Evolutionary conservation across 2,113 vertebrate genomes (phyloP).

Genomic region (Oncorhynchus masou): DNA sequence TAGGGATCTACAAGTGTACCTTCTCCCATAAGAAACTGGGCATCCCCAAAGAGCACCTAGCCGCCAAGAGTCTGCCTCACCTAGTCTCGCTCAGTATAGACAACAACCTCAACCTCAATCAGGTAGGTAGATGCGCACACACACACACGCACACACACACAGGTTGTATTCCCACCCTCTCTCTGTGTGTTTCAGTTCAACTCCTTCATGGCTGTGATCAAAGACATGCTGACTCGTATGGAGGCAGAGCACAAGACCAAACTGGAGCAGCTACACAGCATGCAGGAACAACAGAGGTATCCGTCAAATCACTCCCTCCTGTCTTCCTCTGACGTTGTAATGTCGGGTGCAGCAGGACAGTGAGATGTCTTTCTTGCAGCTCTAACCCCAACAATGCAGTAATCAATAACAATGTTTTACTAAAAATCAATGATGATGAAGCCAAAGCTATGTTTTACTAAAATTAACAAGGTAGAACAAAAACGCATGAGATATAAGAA

Average conservation of each 20-base stretch:
- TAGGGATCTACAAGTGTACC: conserved; percentile 98
- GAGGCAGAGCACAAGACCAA: conserved; percentile 97
- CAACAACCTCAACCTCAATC: conserved; percentile 96
- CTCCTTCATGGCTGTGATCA: conserved; percentile 96
- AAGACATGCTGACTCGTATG: conserved; percentile 92
- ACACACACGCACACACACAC: not conserved
- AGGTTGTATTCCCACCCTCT: not conserved
- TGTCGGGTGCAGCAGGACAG: too few species aligned
- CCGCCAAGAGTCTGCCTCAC: conserved; percentile 90
- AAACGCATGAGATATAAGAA: too few species aligned
- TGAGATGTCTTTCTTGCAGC: too few species aligned
- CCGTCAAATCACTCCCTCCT: conserved; percentile 9
- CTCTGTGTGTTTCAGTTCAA: conserved; percentile 81
- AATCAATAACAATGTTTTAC: too few species aligned
- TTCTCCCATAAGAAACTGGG: conserved; percentile 97
- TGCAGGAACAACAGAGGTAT: conserved; percentile 98
- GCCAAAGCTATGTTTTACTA: too few species aligned
- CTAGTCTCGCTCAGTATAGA: conserved; percentile 96
- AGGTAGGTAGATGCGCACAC: conserved; percentile 69
- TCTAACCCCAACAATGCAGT: too few species aligned
- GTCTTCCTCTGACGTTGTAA: too few species aligned
- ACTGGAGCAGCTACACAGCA: conserved; percentile 92
- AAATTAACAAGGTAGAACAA: too few species aligned
- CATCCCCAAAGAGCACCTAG: conserved; percentile 96
- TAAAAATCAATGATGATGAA: too few species aligned